phyloP scores from a whole-genome alignment of 2,113 vertebrate species.

The Carollia perspicillata region DNA sequence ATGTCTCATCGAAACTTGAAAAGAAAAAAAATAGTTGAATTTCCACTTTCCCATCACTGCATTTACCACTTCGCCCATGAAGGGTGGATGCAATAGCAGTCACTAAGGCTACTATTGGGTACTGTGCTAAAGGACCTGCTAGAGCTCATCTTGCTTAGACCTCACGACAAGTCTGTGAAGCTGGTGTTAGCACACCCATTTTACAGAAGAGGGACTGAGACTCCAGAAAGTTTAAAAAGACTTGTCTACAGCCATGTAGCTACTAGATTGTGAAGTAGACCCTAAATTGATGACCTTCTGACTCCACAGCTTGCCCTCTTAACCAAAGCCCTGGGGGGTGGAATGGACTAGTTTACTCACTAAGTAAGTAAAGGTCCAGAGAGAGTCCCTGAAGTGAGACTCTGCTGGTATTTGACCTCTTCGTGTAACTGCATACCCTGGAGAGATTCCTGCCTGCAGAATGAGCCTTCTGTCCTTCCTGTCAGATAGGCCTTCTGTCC shows the following conservation, averaged over 20 bases:
- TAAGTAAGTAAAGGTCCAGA: background rate
- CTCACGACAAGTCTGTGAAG: background rate
- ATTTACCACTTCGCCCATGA: background rate
- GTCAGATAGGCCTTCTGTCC: background rate
- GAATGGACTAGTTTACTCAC: background rate
- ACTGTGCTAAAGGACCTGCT: background rate
- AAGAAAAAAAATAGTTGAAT: background rate
- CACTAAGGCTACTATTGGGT: too few relatives aligned
- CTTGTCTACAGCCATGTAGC: too few relatives aligned
- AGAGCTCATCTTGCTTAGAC: background rate
- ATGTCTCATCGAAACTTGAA: background rate
- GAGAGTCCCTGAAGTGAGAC: background rate
- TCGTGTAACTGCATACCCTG: background rate
- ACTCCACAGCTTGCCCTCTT: background rate
- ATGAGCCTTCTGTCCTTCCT: too few relatives aligned
- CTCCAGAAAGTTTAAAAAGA: background rate
- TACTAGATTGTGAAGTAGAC: background rate
- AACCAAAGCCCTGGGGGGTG: background rate
- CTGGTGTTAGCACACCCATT: background rate
- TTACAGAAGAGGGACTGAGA: background rate
- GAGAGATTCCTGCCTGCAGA: background rate
- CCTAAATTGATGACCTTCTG: background rate
- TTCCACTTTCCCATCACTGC: background rate
- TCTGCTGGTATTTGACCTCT: background rate
- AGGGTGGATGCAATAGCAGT: rapidly evolving